A percentile compares a stretch with the other conserved stretches of the same genome.
These are phyloP conservation scores for Sphaerodactylus townsendi DNA, from an alignment of 2,113 vertebrate species.

Conservation along the genomic window DNA sequence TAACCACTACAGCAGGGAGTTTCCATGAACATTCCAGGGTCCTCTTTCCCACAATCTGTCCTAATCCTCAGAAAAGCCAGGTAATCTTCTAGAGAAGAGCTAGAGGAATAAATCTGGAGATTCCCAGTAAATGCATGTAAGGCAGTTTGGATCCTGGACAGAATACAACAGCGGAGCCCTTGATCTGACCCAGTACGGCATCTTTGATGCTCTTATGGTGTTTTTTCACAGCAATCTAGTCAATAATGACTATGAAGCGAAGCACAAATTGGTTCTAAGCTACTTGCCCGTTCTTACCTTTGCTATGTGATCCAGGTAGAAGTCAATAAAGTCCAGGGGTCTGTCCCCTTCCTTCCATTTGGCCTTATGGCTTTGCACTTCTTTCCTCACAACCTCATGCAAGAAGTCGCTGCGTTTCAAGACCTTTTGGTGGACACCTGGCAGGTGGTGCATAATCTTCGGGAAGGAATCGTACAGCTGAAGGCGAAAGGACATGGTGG, in stretches of 20 bases:
- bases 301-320: slow-evolving; percentile 65
- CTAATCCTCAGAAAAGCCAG: too few species aligned
- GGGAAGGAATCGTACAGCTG: slow-evolving; percentile 68
- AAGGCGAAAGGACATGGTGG: neutral
- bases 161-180: neutral
- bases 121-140: too few species aligned
- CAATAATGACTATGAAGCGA: neutral
- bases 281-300: slow-evolving; percentile 49
- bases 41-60: too few species aligned
- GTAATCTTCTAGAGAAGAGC: too few species aligned
- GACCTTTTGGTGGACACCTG: slow-evolving; percentile 63
- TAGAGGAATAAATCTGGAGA: too few species aligned
- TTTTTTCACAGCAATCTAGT: neutral
- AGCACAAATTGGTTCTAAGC: neutral
- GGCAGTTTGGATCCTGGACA: too few species aligned
- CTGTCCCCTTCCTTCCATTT: neutral
- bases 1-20: too few species aligned
- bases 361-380: slow-evolving; percentile 50
- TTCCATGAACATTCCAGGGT: too few species aligned
- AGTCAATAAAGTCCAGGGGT: slow-evolving; percentile 62
- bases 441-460: slow-evolving; percentile 49
- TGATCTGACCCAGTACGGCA: neutral
- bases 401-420: slow-evolving; percentile 53
- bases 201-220: accelerated
- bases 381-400: slow-evolving; percentile 35